phyloP scores from a whole-genome alignment of 2,113 vertebrate species.

The Orthochromis indermauri region DNA sequence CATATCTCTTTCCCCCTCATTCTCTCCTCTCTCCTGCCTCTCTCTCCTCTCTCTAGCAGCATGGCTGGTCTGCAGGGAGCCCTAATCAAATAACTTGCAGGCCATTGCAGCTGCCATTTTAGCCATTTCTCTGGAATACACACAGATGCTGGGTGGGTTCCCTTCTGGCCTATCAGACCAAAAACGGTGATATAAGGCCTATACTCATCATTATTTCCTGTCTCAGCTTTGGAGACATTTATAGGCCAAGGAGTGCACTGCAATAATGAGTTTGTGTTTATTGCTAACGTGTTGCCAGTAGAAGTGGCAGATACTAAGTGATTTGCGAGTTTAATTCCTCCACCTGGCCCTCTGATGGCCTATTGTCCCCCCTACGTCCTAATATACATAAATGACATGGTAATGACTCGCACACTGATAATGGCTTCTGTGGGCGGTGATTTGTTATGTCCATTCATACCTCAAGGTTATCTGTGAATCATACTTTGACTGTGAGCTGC shows the following conservation, averaged over 20 bases:
- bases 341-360: conserved; percentile 41
- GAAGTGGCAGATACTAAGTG: conserved; percentile 46
- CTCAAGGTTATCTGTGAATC: conserved; percentile 36
- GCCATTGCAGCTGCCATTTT: conserved; percentile 41
- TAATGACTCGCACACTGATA: conserved; percentile 29
- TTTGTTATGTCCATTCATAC: conserved; percentile 17
- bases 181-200: conserved; percentile 29
- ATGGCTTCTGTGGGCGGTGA: conserved; percentile 13
- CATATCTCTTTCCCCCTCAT: not conserved
- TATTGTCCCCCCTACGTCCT: conserved; percentile 19
- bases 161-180: conserved; percentile 43
- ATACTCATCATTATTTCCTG: conserved; percentile 50
- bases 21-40: not conserved
- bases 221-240: conserved; percentile 42
- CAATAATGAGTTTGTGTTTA: conserved; percentile 65
- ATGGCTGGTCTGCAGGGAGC: conserved; percentile 33
- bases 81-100: conserved; percentile 50
- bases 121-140: conserved; percentile 27
- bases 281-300: conserved; percentile 50
- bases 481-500: not conserved
- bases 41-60: not conserved
- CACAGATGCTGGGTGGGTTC: conserved; percentile 42
- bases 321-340: conserved; percentile 65
- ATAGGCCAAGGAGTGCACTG: conserved; percentile 26
- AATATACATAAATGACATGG: conserved; percentile 45